Conservation (phyloP, 2,888 invertebrate species). For the Teleogryllus oceanicus region DNA sequence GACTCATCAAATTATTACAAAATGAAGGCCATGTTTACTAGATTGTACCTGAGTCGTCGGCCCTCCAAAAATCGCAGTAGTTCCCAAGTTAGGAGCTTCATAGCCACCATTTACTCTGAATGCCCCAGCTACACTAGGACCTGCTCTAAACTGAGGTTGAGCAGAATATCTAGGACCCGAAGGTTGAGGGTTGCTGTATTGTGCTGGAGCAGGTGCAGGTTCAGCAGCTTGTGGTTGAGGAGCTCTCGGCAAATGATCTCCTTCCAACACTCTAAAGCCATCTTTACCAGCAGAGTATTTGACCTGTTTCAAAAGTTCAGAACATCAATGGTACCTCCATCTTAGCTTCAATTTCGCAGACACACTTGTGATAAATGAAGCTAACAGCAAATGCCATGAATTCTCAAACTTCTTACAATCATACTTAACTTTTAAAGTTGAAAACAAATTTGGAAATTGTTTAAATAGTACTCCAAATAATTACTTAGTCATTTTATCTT, state of each 20-base stretch:
- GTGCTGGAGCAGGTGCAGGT: constrained; percentile 39
- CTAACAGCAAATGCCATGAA: too few species aligned
- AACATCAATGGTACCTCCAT: too few species aligned
- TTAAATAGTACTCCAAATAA: too few species aligned
- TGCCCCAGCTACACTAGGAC: neutral
- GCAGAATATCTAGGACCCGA: neutral
- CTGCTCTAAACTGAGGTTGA: constrained; percentile 34
- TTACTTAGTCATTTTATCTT: too few species aligned
- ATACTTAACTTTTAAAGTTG: too few species aligned
- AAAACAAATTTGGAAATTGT: too few species aligned
- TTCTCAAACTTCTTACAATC: too few species aligned
- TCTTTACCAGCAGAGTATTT: constrained; percentile 54
- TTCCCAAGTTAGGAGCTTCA: neutral
- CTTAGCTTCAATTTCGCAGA: too few species aligned
- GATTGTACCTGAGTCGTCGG: constrained; percentile 19
- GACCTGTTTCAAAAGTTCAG: neutral
- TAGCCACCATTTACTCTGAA: neutral
- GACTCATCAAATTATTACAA: too few species aligned
- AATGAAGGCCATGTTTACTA: too few species aligned
- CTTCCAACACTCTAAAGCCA: constrained; percentile 52
- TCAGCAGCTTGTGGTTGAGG: constrained; percentile 35
- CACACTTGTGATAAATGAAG: too few species aligned
- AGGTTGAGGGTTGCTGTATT: constrained; percentile 36
- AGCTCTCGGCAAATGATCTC: constrained; percentile 49
- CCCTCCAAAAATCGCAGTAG: constrained; percentile 18